Conservation (phyloP, 2,797 vertebrate genomes). For the Leptoclinus maculatus region DNA sequence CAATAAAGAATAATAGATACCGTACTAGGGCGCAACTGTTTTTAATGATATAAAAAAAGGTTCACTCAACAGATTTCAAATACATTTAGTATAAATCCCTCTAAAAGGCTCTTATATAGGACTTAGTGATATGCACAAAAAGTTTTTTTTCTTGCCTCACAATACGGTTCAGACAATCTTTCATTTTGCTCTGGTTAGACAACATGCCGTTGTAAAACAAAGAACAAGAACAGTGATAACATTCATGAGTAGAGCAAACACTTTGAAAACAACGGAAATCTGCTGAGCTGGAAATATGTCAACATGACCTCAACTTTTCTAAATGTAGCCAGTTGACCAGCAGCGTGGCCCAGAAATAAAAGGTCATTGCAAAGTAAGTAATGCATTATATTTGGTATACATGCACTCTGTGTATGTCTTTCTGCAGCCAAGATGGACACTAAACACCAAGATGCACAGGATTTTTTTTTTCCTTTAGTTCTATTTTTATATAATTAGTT, state of each 20-base stretch:
- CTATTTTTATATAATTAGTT: neutral
- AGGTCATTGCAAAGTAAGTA: neutral
- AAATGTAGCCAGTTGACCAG: neutral
- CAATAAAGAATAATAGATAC: neutral
- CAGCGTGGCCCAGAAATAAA: neutral
- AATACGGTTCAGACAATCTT: neutral
- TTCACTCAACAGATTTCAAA: neutral
- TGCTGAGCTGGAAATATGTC: neutral
- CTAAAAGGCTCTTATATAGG: neutral
- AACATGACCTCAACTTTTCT: neutral
- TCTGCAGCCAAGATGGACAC: constrained; percentile 29
- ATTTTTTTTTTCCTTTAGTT: constrained; percentile 1
- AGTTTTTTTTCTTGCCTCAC: neutral
- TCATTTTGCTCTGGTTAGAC: neutral
- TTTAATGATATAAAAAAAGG: constrained; percentile 5
- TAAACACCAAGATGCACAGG: constrained; percentile 3
- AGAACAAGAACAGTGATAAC: neutral
- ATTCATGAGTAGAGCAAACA: neutral
- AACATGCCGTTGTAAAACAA: neutral
- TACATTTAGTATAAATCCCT: neutral
- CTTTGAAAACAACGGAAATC: neutral
- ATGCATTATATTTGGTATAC: constrained; percentile 1
- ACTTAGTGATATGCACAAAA: neutral
- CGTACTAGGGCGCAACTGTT: neutral
- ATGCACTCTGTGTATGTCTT: neutral